Percentiles rank a stretch among this genome's conserved stretches.
These are phyloP conservation scores for Myotis brandtii DNA, from an alignment of 2,113 vertebrate genomes.

Conservation along the genomic window DNA sequence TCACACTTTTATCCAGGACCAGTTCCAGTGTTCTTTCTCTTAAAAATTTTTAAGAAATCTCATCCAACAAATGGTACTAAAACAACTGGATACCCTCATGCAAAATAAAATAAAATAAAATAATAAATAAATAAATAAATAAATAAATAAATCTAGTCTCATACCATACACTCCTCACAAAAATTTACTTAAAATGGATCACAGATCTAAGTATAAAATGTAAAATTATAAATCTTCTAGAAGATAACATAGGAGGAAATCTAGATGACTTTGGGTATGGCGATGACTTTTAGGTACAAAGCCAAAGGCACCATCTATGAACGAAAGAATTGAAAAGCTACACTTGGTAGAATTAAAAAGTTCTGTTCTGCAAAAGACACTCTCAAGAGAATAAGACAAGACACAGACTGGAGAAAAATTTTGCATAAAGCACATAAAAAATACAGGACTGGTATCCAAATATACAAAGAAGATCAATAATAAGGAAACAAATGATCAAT, in stretches of 20 bases:
- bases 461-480: neutral
- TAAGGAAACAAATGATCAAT: neutral
- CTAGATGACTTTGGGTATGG: neutral
- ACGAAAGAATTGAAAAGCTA: neutral
- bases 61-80: neutral
- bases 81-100: neutral
- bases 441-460: neutral
- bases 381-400: neutral
- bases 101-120: neutral
- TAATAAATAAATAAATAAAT: neutral
- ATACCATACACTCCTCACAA: neutral
- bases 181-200: neutral
- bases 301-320: neutral
- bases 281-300: neutral
- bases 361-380: neutral
- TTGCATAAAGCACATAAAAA: neutral
- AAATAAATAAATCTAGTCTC: neutral
- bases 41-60: neutral
- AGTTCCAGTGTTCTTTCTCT: neutral
- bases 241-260: neutral
- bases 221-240: neutral
- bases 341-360: neutral
- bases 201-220: neutral
- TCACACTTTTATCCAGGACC: neutral
- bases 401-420: neutral